Conservation (phyloP, 1,140 invertebrate species). For the Cotesia vestalis region DNA sequence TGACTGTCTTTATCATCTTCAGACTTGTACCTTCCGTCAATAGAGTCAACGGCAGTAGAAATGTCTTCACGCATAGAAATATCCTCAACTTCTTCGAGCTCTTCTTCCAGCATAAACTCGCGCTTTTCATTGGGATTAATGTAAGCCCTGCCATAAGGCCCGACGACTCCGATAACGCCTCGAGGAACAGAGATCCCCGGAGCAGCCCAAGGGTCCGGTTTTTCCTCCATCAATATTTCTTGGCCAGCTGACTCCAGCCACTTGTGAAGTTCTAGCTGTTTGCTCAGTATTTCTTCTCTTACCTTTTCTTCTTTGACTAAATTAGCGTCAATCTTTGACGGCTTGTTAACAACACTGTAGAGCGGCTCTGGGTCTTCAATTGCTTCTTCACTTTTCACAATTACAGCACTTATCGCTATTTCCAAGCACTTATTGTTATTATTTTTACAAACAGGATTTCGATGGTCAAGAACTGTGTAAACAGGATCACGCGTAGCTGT, state of each 20-base stretch:
- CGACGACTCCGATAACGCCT: conserved; percentile 55
- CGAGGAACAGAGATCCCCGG: conserved; percentile 40
- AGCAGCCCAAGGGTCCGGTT: conserved; percentile 12
- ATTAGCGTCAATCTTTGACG: conserved; percentile 18
- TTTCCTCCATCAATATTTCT: not conserved
- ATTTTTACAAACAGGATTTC: not conserved
- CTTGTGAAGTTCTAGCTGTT: conserved; percentile 45
- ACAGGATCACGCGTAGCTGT: conserved; percentile 50
- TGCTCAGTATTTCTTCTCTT: conserved; percentile 35
- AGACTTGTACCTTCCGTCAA: conserved; percentile 18
- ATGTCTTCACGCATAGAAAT: conserved; percentile 39
- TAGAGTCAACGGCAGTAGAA: conserved; percentile 32
- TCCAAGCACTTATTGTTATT: conserved; percentile 12
- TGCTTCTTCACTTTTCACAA: conserved; percentile 28
- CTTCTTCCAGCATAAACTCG: conserved; percentile 54
- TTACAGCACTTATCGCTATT: conserved; percentile 46
- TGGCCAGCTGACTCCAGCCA: conserved; percentile 42
- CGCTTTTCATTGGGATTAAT: conserved; percentile 46
- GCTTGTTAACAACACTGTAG: conserved; percentile 55
- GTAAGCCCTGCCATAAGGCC: conserved; percentile 48
- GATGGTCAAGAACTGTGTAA: conserved; percentile 48
- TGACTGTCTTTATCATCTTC: conserved; percentile 30
- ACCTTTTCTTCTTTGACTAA: conserved; percentile 5
- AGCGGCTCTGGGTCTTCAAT: conserved; percentile 38
- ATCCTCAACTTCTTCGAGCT: conserved; percentile 50